Evolutionary conservation across 2,888 invertebrate species (phyloP), one percentile per base, ranked within the genome.

Genomic region (Buathra laborator): DNA sequence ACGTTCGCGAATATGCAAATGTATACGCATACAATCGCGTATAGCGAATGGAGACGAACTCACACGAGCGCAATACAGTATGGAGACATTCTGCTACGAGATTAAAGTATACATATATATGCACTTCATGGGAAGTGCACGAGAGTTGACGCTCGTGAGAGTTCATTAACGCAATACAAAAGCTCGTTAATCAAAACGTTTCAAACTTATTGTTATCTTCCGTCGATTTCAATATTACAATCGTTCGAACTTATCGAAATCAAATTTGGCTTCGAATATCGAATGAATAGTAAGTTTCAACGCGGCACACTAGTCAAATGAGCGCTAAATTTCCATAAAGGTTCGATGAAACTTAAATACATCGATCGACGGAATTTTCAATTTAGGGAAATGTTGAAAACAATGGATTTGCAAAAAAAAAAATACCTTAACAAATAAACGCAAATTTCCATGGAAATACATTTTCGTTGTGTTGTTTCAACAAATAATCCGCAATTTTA

Each of bases 1-100:
- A 81, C 43, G 59, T 12, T 66, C 29, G 56, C 44, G 43, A 83
- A 78, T 83, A 83, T 72, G 77, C 46, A 77, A 82, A 82, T 77
- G 32, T 72, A 82, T 82, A 71, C 67, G 77, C 64, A 66, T 66
- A 72, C 77, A 66, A 53, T 44, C 56, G 53, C 43, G 24, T n/a
- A 37, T 70, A 29, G 75, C 37, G 56, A 71, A 77, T 72, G 29
- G 56, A 68, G n/a, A 76, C 56, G 51, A 75, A 51, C 51, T 37
- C 32, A 16, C n/a, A 37, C 51, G 29, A 16, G 16, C 16, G 9
- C 29, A 19, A 16, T 71, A 70, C 67, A 64, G 19, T 53, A 53
- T 3, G 24, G 53, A 32, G 32, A 71, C 51, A 62, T 66, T 53
- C n/a, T 9, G 19, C 19, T 19, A 53, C 59, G 56, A 70, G 46